Evolutionary conservation across 2,888 invertebrate genomes (phyloP), one percentile per base, ranked within the genome.

Genomic region (Pterobdella sp.): DNA sequence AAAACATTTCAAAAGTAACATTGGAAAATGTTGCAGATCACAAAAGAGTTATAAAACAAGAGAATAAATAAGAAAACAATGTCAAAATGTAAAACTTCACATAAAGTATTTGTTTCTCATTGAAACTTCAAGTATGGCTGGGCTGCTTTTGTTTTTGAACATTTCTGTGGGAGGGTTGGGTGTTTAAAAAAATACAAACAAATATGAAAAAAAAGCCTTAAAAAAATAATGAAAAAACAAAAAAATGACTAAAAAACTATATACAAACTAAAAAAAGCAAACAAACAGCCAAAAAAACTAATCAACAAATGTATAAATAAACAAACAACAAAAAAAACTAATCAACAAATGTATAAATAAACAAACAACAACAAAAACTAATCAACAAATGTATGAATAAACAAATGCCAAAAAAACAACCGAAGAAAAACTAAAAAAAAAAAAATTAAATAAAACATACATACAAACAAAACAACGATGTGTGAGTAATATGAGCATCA

Each of bases 61-160:
- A n/a, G n/a, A n/a, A n/a, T n/a, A n/a, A n/a, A n/a, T n/a, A n/a
- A n/a, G n/a, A n/a, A n/a, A n/a, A n/a, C n/a, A n/a, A n/a, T n/a
- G n/a, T n/a, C n/a, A n/a, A n/a, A n/a, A n/a, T n/a, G n/a, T n/a
- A n/a, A n/a, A n/a, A n/a, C n/a, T n/a, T 69, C 52, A n/a, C 10
- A 29, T 7, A 1, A 26, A 32, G 1, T 3, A 29, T 49, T 42
- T 42, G 78, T 92, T 88, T 81, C 92, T 90, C 75, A 94, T 94
- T 79, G 89, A 88, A 74, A 94, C 93, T 86, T 96, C 95, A 79
- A 96, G 91, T 80, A 95, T 87, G 65, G 94, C 95, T n/a, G 96
- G 95, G 75, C 95, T 94, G 80, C 95, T 95, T 83, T 92, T 92
- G 84, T 94, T 93, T 81, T 95, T 89, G 80, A 93, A 92, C 90